Base-by-base conservation (phyloP, 64 coral and sea anemone genomes). In the Dendrophyllia cribrosa region DNA sequence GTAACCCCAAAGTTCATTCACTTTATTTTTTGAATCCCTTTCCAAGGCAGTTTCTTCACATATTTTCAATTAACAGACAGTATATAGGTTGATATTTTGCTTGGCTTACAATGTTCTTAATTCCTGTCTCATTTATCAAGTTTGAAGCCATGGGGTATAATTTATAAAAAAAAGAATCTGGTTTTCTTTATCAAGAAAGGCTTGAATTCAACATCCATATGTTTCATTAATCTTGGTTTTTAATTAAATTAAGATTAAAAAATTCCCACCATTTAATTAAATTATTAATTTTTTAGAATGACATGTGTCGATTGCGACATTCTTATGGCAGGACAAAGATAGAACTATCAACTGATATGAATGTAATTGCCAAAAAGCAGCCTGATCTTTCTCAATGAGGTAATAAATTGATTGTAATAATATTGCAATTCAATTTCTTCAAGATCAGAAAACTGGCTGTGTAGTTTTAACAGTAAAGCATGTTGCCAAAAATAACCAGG, bases 321-420 rank as follows among this genome's bases (percentile, higher is more conserved):
- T 24, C 46, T 23, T 47, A 22, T 13, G 14, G 19, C 5, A 75
- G 47, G 7, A 50, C 16, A 75, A 49, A 8, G 19, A 3, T 19
- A 19, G 17, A 34, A 34, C 46, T 20, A 50, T 12, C 34, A 63
- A 26, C 11, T 43, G 22, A 7, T 80, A 16, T 56, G 55, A 62
- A 56, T 44, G 20, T 80, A 45, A 50, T 8, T 75, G 48, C 43
- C 44, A 50, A 75, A 49, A 75, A 13, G 48, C 16, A 49, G 17
- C 46, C 14, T 7, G 46, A 50, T 75, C 72, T 75, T 20, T 75
- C 51, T 75, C 72, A 17, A 4, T 50, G 16, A 16, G 5, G 62
- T n/a, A 84, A 22, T 84, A 68, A 68, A 51, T 51, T 66, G 51
- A 68, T 20, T 50, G 66, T 66, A 83, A 68, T 45, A 66, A 83